Evolutionary conservation across 2,888 invertebrate species (phyloP).

Genomic region (Cyclophora albipunctata): DNA sequence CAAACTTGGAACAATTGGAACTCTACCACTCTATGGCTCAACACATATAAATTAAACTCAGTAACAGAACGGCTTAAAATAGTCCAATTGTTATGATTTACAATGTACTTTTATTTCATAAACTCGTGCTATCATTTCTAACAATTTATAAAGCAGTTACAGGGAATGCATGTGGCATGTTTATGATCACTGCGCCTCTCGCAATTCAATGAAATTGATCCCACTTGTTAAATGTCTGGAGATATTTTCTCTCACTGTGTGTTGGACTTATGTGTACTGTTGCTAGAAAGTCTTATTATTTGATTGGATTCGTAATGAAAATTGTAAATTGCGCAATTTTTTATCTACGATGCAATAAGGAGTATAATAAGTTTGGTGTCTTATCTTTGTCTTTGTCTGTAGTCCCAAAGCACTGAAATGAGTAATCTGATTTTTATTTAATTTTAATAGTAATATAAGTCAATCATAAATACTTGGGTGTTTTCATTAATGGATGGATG

Average conservation of each 20-base stretch:
- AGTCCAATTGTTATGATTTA: slow-evolving; percentile 27
- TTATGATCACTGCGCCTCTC: slow-evolving; percentile 24
- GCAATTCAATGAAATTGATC: slow-evolving; percentile 23
- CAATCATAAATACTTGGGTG: too few species aligned
- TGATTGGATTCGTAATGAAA: too few species aligned
- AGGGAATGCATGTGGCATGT: slow-evolving; percentile 34
- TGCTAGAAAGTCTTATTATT: background rate
- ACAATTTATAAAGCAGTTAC: slow-evolving; percentile 37
- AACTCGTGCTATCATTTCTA: slow-evolving; percentile 30
- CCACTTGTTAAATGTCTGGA: slow-evolving; percentile 19
- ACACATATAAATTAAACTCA: slow-evolving; percentile 3
- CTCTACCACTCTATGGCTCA: background rate
- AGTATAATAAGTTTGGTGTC: too few species aligned
- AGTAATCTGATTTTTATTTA: too few species aligned
- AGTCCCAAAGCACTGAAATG: too few species aligned
- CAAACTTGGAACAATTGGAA: too few species aligned
- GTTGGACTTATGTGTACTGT: background rate
- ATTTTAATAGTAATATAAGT: too few species aligned
- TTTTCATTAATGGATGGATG: too few species aligned
- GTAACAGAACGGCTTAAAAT: slow-evolving; percentile 14
- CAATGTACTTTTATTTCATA: slow-evolving; percentile 27
- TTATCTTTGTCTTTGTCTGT: too few species aligned
- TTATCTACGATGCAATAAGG: too few species aligned
- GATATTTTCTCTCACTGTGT: slow-evolving; percentile 11
- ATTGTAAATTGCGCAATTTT: too few species aligned